Conservation (phyloP, 2,113 vertebrate species). For the Terrapene triunguis region DNA sequence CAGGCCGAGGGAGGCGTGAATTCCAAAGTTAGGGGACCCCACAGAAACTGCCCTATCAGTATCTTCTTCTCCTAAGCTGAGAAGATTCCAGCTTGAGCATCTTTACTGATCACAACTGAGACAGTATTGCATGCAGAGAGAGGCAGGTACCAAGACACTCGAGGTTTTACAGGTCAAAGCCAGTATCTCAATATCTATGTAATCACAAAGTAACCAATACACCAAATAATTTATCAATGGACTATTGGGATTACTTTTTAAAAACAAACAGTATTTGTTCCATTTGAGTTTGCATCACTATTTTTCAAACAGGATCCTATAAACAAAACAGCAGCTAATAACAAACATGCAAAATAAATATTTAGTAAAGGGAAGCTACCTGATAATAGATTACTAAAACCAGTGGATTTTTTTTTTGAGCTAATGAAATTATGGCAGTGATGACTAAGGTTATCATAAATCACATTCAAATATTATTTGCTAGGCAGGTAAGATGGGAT, state of each 20-base stretch:
- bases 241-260: not conserved
- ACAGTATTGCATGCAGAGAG: not conserved
- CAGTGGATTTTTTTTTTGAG: not conserved
- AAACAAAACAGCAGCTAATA: not conserved
- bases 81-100: not conserved
- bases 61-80: not conserved
- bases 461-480: not conserved
- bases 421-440: not conserved
- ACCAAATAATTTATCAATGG: not conserved
- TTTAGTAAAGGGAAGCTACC: not conserved
- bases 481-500: not conserved
- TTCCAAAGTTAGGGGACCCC: not conserved
- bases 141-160: not conserved
- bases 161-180: not conserved
- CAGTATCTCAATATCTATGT: not conserved
- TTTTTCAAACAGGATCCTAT: not conserved
- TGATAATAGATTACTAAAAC: not conserved
- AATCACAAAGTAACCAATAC: not conserved
- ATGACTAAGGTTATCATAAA: not conserved
- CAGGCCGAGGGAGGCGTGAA: not conserved
- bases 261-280: not conserved
- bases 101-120: not conserved
- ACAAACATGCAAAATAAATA: not conserved
- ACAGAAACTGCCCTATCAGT: rapidly evolving
- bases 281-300: not conserved